Conservation (phyloP, 2,888 invertebrate genomes). For the Heliconius erato region DNA sequence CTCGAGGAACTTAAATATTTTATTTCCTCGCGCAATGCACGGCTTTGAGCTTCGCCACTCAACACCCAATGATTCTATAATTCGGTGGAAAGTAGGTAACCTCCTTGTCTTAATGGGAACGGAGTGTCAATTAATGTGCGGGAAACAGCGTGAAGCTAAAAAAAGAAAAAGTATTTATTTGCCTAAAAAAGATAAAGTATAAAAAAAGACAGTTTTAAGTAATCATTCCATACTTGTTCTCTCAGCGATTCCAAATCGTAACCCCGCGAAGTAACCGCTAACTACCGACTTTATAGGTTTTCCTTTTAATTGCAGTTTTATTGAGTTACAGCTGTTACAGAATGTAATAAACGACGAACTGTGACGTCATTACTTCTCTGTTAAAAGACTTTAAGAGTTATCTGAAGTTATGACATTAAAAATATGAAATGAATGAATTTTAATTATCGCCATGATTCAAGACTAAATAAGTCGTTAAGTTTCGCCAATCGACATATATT, state of each 20-base stretch:
- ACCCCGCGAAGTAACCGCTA: background rate
- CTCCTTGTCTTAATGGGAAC: too few relatives aligned
- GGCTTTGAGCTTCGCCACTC: too few relatives aligned
- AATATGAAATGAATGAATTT: background rate
- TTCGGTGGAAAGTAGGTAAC: too few relatives aligned
- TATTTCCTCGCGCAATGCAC: too few relatives aligned
- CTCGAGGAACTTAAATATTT: too few relatives aligned
- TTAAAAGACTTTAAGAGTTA: conserved; percentile 1
- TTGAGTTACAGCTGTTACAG: conserved; percentile 26
- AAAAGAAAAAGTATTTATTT: too few relatives aligned
- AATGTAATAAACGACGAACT: conserved; percentile 20
- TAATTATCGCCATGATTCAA: background rate
- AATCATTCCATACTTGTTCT: background rate
- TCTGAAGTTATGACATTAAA: background rate
- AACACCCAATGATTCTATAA: too few relatives aligned
- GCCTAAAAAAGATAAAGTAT: too few relatives aligned
- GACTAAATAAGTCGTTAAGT: background rate
- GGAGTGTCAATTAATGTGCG: too few relatives aligned
- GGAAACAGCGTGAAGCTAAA: too few relatives aligned
- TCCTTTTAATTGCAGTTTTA: conserved; percentile 26
- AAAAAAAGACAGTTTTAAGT: too few relatives aligned
- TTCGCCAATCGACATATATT: background rate
- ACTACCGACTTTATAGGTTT: conserved; percentile 16
- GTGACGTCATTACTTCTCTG: conserved; percentile 9
- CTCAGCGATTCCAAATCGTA: conserved; percentile 16